Conservation (phyloP, 2,888 invertebrate species). For the Epiblema foenella region DNA sequence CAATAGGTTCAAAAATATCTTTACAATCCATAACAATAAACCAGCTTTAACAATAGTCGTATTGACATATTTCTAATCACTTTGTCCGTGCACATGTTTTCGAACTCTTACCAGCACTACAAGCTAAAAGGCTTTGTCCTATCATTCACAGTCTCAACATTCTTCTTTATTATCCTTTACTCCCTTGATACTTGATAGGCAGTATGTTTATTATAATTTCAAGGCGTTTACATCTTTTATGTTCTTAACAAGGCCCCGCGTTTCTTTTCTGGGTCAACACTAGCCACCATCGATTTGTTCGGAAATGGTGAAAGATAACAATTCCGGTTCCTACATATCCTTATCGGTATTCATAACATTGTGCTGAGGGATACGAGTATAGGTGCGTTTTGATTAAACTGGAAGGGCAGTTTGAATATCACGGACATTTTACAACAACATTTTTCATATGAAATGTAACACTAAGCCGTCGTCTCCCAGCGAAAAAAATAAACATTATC, state of each 20-base stretch:
- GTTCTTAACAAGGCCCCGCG: background rate
- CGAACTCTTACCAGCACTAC: background rate
- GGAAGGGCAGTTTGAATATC: too few relatives aligned
- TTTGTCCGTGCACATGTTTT: too few relatives aligned
- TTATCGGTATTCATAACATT: conserved; percentile 6
- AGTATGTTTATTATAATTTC: background rate
- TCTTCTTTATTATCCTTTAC: conserved; percentile 7
- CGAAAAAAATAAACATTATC: too few relatives aligned
- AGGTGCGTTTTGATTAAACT: too few relatives aligned
- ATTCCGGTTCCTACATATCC: conserved; percentile 15
- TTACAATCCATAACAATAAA: too few relatives aligned
- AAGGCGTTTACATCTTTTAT: background rate
- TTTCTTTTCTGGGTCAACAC: conserved; percentile 46
- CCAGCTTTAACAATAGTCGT: too few relatives aligned
- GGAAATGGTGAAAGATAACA: conserved; percentile 26
- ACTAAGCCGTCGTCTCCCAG: too few relatives aligned
- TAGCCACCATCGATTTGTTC: conserved; percentile 19
- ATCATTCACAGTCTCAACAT: conserved; percentile 1
- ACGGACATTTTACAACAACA: too few relatives aligned
- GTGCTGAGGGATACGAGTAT: too few relatives aligned
- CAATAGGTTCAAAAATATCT: too few relatives aligned
- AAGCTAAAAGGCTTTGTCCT: background rate
- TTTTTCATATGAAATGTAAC: too few relatives aligned
- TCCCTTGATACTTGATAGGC: background rate
- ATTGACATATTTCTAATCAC: too few relatives aligned